These are phyloP conservation scores for Esox lucius DNA, from an alignment of 2,797 vertebrate genomes.

Conservation along the genomic window DNA sequence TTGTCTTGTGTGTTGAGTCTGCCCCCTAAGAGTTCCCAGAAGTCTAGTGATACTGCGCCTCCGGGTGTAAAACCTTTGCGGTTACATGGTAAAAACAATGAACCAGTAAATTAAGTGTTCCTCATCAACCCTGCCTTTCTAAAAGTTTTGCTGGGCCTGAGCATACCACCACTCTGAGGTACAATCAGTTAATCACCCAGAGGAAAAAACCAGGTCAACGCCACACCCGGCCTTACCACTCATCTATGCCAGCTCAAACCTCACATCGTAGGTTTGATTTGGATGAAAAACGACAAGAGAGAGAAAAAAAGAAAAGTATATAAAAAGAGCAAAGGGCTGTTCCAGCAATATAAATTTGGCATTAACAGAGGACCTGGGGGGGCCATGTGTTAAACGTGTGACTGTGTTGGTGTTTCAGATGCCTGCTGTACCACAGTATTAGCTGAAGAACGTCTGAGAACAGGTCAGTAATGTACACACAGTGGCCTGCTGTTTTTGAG, in stretches of 20 bases:
- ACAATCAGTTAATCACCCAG: too few species aligned
- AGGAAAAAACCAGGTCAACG: neutral
- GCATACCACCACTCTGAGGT: too few species aligned
- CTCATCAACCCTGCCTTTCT: too few species aligned
- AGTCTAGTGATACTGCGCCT: too few species aligned
- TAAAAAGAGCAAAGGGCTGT: neutral
- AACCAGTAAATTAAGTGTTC: too few species aligned
- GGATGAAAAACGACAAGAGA: neutral
- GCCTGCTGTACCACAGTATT: neutral
- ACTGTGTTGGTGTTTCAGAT: neutral
- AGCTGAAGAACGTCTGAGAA: neutral
- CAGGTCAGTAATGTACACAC: neutral
- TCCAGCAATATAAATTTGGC: neutral
- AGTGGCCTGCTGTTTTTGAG: neutral
- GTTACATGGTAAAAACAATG: too few species aligned
- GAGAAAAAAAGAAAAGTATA: neutral
- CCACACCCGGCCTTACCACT: constrained; percentile 30
- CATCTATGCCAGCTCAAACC: constrained; percentile 40
- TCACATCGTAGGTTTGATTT: constrained; percentile 6
- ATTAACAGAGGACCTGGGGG: neutral
- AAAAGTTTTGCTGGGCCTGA: too few species aligned
- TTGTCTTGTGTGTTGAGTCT: too few species aligned
- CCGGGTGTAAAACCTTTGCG: too few species aligned
- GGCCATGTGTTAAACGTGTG: neutral
- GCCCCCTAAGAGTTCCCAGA: too few species aligned